Evolutionary conservation across 2,888 invertebrate species (phyloP).

Genomic region (Marronus borbonicus): DNA sequence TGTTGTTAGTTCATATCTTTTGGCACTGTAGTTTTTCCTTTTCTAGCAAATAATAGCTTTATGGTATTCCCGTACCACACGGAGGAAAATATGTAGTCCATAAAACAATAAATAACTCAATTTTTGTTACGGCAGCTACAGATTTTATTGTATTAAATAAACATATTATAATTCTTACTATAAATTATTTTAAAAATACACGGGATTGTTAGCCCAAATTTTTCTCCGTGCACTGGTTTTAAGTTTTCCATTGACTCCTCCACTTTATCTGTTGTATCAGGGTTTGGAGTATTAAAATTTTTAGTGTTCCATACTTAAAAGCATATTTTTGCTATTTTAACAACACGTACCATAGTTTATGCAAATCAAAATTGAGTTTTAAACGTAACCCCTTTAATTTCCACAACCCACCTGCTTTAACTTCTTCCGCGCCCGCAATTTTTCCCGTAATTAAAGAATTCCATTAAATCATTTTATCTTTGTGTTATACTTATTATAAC

Average conservation of each 20-base stretch:
- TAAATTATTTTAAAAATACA: too few species aligned
- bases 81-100: too few species aligned
- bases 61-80: conserved; percentile 88
- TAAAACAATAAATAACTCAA: too few species aligned
- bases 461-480: conserved; percentile 77
- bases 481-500: conserved; percentile 65
- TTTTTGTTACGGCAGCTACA: too few species aligned
- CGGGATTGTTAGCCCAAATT: too few species aligned
- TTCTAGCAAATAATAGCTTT: conserved; percentile 91
- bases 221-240: conserved; percentile 76
- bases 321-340: conserved; percentile 97
- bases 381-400: conserved; percentile 90
- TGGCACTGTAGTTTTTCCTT: conserved; percentile 88
- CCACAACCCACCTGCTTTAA: conserved; percentile 92
- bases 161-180: too few species aligned
- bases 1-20: conserved; percentile 78
- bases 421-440: conserved; percentile 84
- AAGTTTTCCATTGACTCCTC: conserved; percentile 96
- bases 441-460: conserved; percentile 90
- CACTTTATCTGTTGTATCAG: conserved; percentile 95
- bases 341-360: conserved; percentile 95
- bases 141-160: too few species aligned
- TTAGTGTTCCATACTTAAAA: conserved; percentile 95
- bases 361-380: conserved; percentile 95
- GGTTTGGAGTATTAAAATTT: conserved; percentile 86